These are phyloP conservation scores for Tonatia bakeri DNA, from an alignment of 2,113 vertebrate species.

Conservation along the genomic window DNA sequence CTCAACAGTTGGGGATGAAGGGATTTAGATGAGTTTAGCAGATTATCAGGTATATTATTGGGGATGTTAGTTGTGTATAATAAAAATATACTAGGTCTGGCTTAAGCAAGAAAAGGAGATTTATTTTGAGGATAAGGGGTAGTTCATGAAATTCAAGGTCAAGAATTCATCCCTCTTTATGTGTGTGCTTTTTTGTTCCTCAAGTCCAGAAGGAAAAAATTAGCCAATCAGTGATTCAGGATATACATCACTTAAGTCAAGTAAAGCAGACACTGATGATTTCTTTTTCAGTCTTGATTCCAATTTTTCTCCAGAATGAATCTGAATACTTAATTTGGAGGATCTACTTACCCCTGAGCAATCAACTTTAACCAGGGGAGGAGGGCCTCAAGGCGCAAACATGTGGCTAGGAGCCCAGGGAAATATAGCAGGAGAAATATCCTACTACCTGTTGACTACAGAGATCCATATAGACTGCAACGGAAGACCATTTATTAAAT, in stretches of 20 bases:
- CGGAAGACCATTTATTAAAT: background rate
- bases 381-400: background rate
- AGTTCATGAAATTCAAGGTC: background rate
- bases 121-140: background rate
- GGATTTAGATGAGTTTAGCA: background rate
- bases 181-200: background rate
- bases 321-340: background rate
- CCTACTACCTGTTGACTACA: background rate
- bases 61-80: background rate
- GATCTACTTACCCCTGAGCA: background rate
- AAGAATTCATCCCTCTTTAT: background rate
- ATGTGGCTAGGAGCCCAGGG: background rate
- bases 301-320: background rate
- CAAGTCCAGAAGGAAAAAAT: background rate
- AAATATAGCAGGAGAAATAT: background rate
- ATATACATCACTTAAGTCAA: background rate
- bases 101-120: background rate
- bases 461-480: background rate
- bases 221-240: background rate
- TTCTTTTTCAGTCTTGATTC: background rate
- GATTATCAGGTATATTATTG: conserved; percentile 6
- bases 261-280: background rate
- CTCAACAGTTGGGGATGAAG: background rate
- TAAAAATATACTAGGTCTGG: background rate
- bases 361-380: background rate